A percentile compares a stretch with the other conserved stretches of the same genome.
These are phyloP conservation scores for Aeoliscus strigatus DNA, from an alignment of 2,797 vertebrate species.

Conservation along the genomic window DNA sequence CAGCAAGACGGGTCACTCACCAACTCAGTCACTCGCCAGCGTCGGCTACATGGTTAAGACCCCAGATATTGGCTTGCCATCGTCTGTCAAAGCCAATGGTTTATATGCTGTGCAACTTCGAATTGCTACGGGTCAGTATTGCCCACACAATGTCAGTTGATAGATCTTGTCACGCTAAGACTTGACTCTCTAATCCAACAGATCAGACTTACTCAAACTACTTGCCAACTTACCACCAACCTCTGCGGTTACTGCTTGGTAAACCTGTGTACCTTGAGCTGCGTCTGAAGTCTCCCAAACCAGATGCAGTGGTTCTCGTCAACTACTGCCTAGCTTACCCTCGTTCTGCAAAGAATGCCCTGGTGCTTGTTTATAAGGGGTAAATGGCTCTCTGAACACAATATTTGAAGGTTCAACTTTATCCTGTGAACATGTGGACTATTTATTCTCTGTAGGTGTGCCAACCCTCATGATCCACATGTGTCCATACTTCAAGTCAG, in stretches of 20 bases:
- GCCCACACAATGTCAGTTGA: too few species aligned
- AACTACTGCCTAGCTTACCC: slow-evolving; percentile 77
- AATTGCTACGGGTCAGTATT: slow-evolving; percentile 65
- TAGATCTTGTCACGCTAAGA: too few species aligned
- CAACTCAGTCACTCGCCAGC: slow-evolving; percentile 36
- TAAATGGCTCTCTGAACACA: slow-evolving; percentile 8
- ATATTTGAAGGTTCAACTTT: too few species aligned
- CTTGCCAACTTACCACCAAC: slow-evolving; percentile 41
- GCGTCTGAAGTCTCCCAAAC: slow-evolving; percentile 36
- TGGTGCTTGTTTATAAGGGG: slow-evolving; percentile 74
- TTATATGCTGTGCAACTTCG: slow-evolving; percentile 56
- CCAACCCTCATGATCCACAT: slow-evolving; percentile 54
- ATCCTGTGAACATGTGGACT: too few species aligned
- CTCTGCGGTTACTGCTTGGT: slow-evolving; percentile 60
- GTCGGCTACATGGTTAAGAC: slow-evolving; percentile 66
- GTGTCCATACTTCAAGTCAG: slow-evolving; percentile 46
- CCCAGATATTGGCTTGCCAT: slow-evolving; percentile 28
- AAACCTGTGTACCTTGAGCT: slow-evolving; percentile 69
- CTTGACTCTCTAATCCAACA: too few species aligned
- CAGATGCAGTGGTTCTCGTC: slow-evolving; percentile 59
- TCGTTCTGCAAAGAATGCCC: slow-evolving; percentile 61
- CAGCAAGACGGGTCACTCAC: slow-evolving; percentile 1
- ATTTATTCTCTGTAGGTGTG: slow-evolving; percentile 56
- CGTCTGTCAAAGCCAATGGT: slow-evolving; percentile 24
- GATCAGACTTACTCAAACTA: slow-evolving; percentile 56